These are phyloP conservation scores for Pristionchus arcanus DNA, from an alignment of 2,888 invertebrate genomes.

Conservation along the genomic window DNA sequence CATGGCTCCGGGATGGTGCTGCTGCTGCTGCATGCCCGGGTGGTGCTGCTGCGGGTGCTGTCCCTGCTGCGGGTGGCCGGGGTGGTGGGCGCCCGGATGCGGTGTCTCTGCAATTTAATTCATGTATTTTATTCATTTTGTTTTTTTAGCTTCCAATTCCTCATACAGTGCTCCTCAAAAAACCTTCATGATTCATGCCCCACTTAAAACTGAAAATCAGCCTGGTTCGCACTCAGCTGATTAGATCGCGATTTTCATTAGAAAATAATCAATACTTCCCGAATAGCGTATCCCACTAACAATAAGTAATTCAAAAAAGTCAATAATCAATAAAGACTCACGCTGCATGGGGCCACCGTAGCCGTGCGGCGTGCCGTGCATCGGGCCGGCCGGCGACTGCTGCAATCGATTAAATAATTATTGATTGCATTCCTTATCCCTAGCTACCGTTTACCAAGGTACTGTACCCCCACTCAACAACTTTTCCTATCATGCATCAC, in stretches of 20 bases:
- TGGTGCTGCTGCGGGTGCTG: not conserved
- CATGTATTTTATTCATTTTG: not conserved
- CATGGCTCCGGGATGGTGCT: not conserved
- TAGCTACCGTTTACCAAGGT: not conserved
- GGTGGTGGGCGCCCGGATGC: slow-evolving; percentile 2
- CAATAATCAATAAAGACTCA: slow-evolving; percentile 31
- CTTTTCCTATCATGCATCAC: too few species aligned
- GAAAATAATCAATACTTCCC: not conserved
- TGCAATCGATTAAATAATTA: not conserved
- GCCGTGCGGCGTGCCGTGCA: slow-evolving; percentile 31
- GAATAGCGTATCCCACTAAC: not conserved
- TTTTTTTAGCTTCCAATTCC: not conserved
- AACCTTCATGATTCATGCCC: not conserved
- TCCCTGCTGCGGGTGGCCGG: slow-evolving; percentile 28
- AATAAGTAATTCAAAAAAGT: not conserved
- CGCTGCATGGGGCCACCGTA: slow-evolving; percentile 37
- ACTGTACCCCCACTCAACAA: too few species aligned
- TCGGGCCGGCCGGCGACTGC: slow-evolving; percentile 15
- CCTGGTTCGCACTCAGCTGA: not conserved
- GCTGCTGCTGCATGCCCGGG: not conserved
- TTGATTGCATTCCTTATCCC: not conserved
- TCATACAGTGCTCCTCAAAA: not conserved
- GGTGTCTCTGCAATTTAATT: not conserved
- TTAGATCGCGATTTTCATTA: not conserved
- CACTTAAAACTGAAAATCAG: not conserved